Conservation (phyloP, 2,113 vertebrate genomes). For the Ariopsis seemanni region DNA sequence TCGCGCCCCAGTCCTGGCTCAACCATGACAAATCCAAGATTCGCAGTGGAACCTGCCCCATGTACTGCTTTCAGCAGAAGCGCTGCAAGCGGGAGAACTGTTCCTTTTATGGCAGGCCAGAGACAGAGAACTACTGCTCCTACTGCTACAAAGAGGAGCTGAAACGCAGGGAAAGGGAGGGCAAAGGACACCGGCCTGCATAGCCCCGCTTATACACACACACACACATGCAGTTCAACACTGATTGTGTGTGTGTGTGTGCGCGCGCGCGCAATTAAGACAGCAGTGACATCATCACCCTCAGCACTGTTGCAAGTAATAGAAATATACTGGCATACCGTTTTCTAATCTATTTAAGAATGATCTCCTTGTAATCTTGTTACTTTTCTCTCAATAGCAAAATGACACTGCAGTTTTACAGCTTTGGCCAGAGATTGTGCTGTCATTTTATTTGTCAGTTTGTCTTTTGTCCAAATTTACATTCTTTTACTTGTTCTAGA, state of each 20-base stretch:
- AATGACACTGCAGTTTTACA: conserved; percentile 70
- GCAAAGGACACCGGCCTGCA: conserved; percentile 80
- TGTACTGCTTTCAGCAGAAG: conserved; percentile 88
- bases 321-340: conserved; percentile 60
- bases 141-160: conserved; percentile 98
- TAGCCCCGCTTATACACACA: conserved; percentile 46
- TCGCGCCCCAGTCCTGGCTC: conserved; percentile 79
- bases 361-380: conserved; percentile 64
- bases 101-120: conserved; percentile 93
- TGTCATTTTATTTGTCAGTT: conserved; percentile 54
- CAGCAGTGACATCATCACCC: conserved; percentile 53
- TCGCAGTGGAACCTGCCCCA: conserved; percentile 79
- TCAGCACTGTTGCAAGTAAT: conserved; percentile 65
- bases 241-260: conserved; percentile 21
- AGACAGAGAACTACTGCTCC: conserved; percentile 96
- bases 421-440: conserved; percentile 76
- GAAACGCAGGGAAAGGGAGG: conserved; percentile 86
- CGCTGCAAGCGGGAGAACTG: conserved; percentile 95
- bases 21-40: conserved; percentile 85
- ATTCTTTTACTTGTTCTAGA: conserved; percentile 80
- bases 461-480: conserved; percentile 62
- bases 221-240: conserved; percentile 28
- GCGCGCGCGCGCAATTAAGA: neutral
- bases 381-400: conserved; percentile 64
- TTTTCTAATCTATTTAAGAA: conserved; percentile 69